Evolutionary conservation across 2,888 invertebrate species (phyloP).

Genomic region (Drepanosiphum platanoidis): DNA sequence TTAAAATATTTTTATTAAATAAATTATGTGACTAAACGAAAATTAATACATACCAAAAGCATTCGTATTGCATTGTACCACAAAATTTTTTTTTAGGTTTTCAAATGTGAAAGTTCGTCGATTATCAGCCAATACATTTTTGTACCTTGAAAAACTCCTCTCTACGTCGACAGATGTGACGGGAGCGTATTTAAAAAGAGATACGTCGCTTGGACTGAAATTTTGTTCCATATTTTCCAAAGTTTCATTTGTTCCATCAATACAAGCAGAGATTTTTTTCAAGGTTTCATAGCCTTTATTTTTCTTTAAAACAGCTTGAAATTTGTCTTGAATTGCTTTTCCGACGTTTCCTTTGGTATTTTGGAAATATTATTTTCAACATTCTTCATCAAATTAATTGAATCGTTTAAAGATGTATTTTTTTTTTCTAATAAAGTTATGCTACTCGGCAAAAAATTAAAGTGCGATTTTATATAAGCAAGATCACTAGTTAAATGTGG

Average conservation of each 20-base stretch:
- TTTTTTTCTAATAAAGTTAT: background rate
- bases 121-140: background rate
- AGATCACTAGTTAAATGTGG: slow-evolving; percentile 8
- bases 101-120: slow-evolving; percentile 4
- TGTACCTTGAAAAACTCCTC: background rate
- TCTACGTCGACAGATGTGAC: background rate
- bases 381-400: slow-evolving; percentile 16
- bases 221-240: background rate
- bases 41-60: too few species aligned
- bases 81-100: background rate
- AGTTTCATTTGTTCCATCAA: slow-evolving; percentile 1
- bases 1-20: background rate
- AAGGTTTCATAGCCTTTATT: background rate
- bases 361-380: slow-evolving; percentile 15
- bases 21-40: slow-evolving; percentile 15
- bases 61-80: slow-evolving; percentile 9
- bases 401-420: slow-evolving; percentile 24
- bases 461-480: slow-evolving; percentile 30
- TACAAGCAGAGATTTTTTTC: background rate
- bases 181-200: slow-evolving; percentile 13
- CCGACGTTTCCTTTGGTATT: slow-evolving; percentile 25
- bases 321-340: background rate
- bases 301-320: slow-evolving; percentile 9
- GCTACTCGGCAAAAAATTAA: slow-evolving; percentile 14
- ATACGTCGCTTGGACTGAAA: background rate